Conservation (phyloP, 2,888 invertebrate genomes). For the Lypha dubia region DNA sequence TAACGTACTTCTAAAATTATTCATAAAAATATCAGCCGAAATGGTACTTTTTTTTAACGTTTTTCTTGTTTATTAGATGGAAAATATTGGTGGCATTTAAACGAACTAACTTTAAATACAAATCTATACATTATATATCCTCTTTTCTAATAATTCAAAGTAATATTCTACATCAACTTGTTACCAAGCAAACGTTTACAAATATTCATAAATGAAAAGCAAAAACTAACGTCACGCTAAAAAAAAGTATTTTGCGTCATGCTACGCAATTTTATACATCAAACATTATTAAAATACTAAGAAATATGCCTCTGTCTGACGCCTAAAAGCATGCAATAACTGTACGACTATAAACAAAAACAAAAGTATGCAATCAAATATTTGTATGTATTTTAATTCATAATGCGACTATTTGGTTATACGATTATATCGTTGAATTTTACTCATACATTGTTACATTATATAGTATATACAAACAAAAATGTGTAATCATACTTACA, state of each 20-base stretch:
- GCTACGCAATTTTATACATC: conserved; percentile 26
- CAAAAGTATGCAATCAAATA: conserved; percentile 37
- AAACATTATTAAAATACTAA: background rate
- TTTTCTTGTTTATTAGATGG: no score
- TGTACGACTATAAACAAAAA: conserved; percentile 16
- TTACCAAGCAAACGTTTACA: background rate
- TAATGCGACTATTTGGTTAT: conserved; percentile 1
- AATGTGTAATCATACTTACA: background rate
- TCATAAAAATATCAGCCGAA: no score
- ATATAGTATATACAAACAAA: background rate
- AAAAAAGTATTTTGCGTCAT: conserved; percentile 26
- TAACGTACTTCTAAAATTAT: no score
- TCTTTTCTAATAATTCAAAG: background rate
- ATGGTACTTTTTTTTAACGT: no score
- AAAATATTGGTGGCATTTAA: no score
- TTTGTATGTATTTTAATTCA: conserved; percentile 31
- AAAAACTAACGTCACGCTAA: background rate
- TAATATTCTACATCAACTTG: background rate
- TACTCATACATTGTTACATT: conserved; percentile 2
- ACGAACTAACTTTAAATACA: no score
- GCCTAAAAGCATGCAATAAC: conserved; percentile 54
- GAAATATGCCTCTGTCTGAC: conserved; percentile 9
- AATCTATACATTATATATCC: no score
- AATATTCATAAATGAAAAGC: background rate
- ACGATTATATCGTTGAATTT: no score